Evolutionary conservation across 2,797 vertebrate species (phyloP), one percentile per base, ranked within the genome.

Genomic region (Bovichtus variegatus): DNA sequence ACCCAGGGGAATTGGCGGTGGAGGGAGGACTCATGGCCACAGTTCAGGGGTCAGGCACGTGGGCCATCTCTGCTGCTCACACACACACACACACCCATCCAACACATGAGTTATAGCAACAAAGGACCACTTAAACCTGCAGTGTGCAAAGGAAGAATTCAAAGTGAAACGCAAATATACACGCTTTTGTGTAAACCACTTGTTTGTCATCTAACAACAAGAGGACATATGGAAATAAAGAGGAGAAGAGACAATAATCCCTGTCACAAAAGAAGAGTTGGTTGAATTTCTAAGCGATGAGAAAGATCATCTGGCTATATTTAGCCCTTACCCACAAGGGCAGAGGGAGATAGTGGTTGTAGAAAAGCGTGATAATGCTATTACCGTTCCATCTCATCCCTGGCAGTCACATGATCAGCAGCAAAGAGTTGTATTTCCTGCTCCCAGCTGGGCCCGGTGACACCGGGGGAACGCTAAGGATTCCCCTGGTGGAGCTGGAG

Each of bases 371-470:
- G 81, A 85, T 91, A 91, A 91, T 91, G 74, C 74, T 83, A 86
- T 93, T 91, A 92, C 81, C 73, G 57, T 83, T 60, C 82, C 87
- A 87, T 91, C 87, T 91, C 87, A 91, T 91, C 84, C 67, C 79
- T 64, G 66, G 27, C 41, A 43, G 77, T 84, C 81, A 88, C 40
- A 12, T 78, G 87, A 91, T 34, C 84, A 53, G 61, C 74, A 73
- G 62, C 75, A 73, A 40, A 65, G 78, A 79, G 85, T 9, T 69
- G 76, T 61, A 82, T 89, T 89, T 87, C 83, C 81, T 90, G 74
- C 83, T 64, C 75, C 8, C 55, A 77, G 66, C 80, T 18, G 74
- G 87, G 55, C 66, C 80, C 25, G 9, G 50, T 31, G 76, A 85
- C 68, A 74, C 65, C 2, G 34, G 59, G 55, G 47, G 78, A 67